Base-by-base conservation (phyloP, 1,140 invertebrate species). In the Chlorops oryzae region DNA sequence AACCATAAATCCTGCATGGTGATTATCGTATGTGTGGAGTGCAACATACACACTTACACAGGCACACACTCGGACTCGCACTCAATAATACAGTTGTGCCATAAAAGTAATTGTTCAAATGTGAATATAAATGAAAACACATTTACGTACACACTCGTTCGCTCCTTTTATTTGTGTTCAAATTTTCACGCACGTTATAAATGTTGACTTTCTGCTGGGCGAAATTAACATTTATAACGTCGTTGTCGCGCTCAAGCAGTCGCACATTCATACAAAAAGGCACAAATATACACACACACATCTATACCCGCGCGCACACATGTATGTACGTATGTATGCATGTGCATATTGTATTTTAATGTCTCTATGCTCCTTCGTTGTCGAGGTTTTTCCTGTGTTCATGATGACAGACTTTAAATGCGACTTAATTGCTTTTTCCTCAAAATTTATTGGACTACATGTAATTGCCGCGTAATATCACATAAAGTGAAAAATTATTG, bases 201-300 rank as follows among this genome's bases (percentile, higher is more conserved):
- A 67, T 67, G 64, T 67, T 67, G 64, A 67, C 67, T 65, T 67
- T 67, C 64, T 62, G 62, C 64, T 62, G 54, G 62, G 57, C 53
- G 47, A 67, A 67, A 67, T 67, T 67, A 67, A 64, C 64, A 67
- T 67, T 67, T 67, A 67, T 67, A 65, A 64, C 62, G 60, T 57
- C 64, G 28, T 15, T 10, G 28, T 15, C 28, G 9, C 9, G 15
- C 15, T 32, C 28, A 32, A 32, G 28, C 28, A 32, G 15, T 32
- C 28, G 28, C 15, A 32, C 9, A 32, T 10, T 32, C 28, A 15
- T 15, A 15, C 9, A 32, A 9, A 32, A 32, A n/a, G n/a, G n/a
- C 5, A 13, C 35, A n/a, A 17, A 40, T 10, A 10, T 9, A 40
- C n/a, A 47, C 38, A 28, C 45, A 52, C 39, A 48, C 21, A 52